These are phyloP conservation scores for Alauda arvensis DNA, from an alignment of 2,797 vertebrate genomes.

Conservation along the genomic window DNA sequence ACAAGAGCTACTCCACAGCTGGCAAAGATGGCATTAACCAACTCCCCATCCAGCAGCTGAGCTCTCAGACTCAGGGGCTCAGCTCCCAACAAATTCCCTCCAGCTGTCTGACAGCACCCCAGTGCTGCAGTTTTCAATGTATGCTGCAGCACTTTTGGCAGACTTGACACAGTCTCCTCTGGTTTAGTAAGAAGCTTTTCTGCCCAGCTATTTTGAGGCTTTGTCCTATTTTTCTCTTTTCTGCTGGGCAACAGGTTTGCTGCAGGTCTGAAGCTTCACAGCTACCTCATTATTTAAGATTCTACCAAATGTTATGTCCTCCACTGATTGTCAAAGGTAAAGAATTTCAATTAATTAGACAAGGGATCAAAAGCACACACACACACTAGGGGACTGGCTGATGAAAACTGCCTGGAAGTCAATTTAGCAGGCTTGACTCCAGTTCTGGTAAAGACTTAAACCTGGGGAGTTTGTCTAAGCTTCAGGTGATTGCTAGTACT, in stretches of 20 bases:
- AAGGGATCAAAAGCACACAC: background rate
- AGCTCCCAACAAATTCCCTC: background rate
- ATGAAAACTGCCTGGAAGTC: background rate
- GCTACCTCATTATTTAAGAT: background rate
- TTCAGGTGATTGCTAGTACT: background rate
- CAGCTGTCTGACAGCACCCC: background rate
- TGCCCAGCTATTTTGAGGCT: background rate
- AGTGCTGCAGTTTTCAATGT: background rate
- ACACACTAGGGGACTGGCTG: background rate
- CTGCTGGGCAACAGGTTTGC: background rate
- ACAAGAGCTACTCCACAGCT: background rate
- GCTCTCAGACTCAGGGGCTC: background rate
- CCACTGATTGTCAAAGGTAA: background rate
- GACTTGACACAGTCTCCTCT: background rate
- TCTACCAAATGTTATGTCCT: background rate
- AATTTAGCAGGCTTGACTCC: background rate
- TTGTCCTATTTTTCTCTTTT: constrained; percentile 9
- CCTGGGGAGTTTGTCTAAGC: background rate
- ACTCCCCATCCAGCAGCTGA: background rate
- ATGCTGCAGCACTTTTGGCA: background rate
- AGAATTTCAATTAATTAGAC: background rate
- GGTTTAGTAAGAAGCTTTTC: background rate
- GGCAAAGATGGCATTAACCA: background rate
- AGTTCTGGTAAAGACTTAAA: background rate
- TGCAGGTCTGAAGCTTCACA: background rate